Percentiles rank a stretch among this genome's conserved stretches.
Evolutionary conservation across 2,797 vertebrate genomes (phyloP).

Genomic region (Aotus griseimembra): DNA sequence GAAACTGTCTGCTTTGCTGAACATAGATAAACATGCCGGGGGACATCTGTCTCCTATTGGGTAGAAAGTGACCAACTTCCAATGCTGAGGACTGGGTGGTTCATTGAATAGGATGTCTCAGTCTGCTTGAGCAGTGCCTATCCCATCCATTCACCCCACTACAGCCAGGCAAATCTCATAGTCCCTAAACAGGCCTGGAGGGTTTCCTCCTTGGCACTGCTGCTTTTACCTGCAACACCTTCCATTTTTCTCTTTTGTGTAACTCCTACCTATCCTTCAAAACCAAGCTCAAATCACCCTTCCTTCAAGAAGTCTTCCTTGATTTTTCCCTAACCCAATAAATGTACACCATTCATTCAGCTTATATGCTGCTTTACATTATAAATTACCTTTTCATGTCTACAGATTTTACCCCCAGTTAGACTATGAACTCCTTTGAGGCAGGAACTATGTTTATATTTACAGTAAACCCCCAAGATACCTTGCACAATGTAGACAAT

Average conservation of each 20-base stretch:
- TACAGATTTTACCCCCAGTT: conserved; percentile 17
- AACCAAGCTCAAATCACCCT: conserved; percentile 15
- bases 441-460: conserved; percentile 42
- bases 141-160: background rate
- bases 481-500: conserved; percentile 31
- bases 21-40: background rate
- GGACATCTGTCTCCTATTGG: background rate
- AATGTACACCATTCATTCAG: background rate
- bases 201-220: background rate
- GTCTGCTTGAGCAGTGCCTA: background rate
- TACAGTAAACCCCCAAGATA: conserved; percentile 18
- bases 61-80: background rate
- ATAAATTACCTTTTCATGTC: background rate
- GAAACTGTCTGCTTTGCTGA: background rate
- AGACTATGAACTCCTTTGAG: conserved; percentile 37
- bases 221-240: background rate
- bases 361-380: conserved; percentile 1
- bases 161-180: background rate
- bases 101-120: background rate
- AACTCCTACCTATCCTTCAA: background rate
- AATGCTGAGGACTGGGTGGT: background rate
- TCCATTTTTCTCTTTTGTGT: background rate
- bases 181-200: background rate
- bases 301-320: conserved; percentile 30
- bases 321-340: background rate